Evolutionary conservation across 2,797 vertebrate genomes (phyloP), one percentile per base, ranked within the genome.

Genomic region (Dryobates pubescens): DNA sequence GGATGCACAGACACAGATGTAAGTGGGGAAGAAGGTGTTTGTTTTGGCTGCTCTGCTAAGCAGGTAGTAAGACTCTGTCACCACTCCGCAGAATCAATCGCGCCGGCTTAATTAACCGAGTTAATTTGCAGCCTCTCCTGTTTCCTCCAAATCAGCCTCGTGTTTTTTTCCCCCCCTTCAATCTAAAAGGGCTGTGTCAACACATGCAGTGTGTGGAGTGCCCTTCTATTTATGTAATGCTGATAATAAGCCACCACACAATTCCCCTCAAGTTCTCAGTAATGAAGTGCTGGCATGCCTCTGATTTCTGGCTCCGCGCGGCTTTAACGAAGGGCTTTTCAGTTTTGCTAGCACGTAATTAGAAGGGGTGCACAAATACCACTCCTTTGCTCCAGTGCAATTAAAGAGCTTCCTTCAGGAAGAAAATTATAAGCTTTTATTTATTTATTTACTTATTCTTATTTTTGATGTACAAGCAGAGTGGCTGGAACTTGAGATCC

Each of bases 351-450:
- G 76, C 88, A 93, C 77, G 82, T 94, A 96, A 97, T 97, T 97
- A 95, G 65, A 96, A 97, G 96, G 94, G 76, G 94, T 94, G 54
- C 82, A 92, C 94, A 97, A 97, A 96, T 87, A 63, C 72, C 82
- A 91, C 81, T 94, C 88, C 94, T 83, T 95, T 97, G 86, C 88
- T 95, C 79, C 85, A 87, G 88, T 95, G 91, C 95, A 97, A 97
- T 97, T 97, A 97, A 95, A 96, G 93, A 89, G 93, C 86, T 91
- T 91, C 95, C 93, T 95, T 96, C 85, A 89, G 95, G 71, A 93
- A 68, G 75, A 96, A 96, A 96, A 95, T 78, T 93, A 94, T 86
- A 80, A 92, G 87, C 89, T 89, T 89, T 92, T 90, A n/a, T n/a
- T 84, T 88, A 11, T 49, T 45, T 18, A 8, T 45, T 45, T 18